These are phyloP conservation scores for Rhea pennata DNA, from an alignment of 2,113 vertebrate genomes.

Conservation along the genomic window DNA sequence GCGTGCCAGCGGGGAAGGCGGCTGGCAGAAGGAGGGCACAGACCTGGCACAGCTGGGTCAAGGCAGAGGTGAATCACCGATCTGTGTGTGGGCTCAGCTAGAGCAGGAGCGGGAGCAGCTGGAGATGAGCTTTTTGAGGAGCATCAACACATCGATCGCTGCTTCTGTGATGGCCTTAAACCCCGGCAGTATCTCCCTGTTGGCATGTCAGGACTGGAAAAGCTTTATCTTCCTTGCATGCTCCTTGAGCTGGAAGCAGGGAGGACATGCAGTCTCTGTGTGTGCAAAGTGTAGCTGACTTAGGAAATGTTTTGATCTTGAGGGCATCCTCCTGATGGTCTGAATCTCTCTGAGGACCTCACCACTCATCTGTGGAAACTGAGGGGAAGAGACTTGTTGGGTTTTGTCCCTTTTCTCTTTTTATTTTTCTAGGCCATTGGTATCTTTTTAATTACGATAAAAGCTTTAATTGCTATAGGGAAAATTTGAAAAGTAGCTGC, in stretches of 20 bases:
- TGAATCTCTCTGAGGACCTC: not conserved
- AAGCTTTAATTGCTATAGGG: not conserved
- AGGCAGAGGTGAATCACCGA: not conserved
- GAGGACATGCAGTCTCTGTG: too few species aligned
- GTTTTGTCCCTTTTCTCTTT: not conserved
- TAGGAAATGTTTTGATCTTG: not conserved
- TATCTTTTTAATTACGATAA: not conserved
- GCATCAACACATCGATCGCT: not conserved
- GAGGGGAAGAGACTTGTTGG: not conserved
- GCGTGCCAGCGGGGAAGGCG: not conserved
- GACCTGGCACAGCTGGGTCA: too few species aligned
- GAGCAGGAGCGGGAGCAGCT: fast-evolving
- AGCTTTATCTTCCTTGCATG: not conserved
- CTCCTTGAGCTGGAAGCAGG: too few species aligned
- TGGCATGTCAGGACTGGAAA: not conserved
- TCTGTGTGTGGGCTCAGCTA: not conserved
- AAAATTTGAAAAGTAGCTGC: not conserved
- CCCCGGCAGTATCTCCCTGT: not conserved
- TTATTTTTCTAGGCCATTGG: not conserved
- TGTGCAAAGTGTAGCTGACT: not conserved
- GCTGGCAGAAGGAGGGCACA: not conserved
- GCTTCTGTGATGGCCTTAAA: not conserved
- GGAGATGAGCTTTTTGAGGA: not conserved
- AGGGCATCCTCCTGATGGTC: not conserved
- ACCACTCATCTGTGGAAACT: not conserved